A percentile compares a stretch with the other conserved stretches of the same genome.
Evolutionary conservation across 1,140 invertebrate genomes (phyloP).

Genomic region (Drosophila nannoptera): DNA sequence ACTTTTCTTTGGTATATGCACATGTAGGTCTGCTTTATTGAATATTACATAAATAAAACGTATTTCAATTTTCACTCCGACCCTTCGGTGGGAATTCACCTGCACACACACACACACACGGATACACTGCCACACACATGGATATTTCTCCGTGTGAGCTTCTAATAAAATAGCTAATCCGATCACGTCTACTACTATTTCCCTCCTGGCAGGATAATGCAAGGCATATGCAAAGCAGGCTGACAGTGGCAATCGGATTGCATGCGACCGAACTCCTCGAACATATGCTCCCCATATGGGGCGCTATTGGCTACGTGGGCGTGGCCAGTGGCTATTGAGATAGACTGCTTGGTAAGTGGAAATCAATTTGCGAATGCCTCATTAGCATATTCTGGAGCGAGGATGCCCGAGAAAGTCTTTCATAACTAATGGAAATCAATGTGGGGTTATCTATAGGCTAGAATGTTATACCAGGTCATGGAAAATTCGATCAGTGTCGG

Average conservation of each 20-base stretch:
- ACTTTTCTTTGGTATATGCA: conserved; percentile 2
- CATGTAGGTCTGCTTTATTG: conserved; percentile 38
- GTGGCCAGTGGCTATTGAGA: conserved; percentile 1
- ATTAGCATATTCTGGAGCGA: too few species aligned
- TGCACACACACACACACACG: too few species aligned
- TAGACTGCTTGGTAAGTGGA: conserved; percentile 14
- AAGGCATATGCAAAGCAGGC: conserved; percentile 34
- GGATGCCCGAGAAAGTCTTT: conserved; percentile 15
- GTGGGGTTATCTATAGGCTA: not conserved
- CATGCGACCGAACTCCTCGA: too few species aligned
- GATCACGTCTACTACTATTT: conserved; percentile 57
- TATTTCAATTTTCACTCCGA: conserved; percentile 66
- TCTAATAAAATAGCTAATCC: conserved; percentile 76
- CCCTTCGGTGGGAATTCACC: not conserved
- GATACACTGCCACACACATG: conserved; percentile 27
- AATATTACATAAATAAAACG: conserved; percentile 67
- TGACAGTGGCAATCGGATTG: conserved; percentile 25
- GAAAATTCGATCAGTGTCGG: too few species aligned
- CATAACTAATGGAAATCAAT: too few species aligned
- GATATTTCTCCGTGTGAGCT: conserved; percentile 40
- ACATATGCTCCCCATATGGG: conserved; percentile 3
- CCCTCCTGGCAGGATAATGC: conserved; percentile 49
- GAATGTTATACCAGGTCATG: too few species aligned
- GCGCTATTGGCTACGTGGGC: not conserved
- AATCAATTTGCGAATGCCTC: conserved; percentile 54